Base-by-base conservation (phyloP, 2,888 invertebrate species). In the Phengaris alcon region DNA sequence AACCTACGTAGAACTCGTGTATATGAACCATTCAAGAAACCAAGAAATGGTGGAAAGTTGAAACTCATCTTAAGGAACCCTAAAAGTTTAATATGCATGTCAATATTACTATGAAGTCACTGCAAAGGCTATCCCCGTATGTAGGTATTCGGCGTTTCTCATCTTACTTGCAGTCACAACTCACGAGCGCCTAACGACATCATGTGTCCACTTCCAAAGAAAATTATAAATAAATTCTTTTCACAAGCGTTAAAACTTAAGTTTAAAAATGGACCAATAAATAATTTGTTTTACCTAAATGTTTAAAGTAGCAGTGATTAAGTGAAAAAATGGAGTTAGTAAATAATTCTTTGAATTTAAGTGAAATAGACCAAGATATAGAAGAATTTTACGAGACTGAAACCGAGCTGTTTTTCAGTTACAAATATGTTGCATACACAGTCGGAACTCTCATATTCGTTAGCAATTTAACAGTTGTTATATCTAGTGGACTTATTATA, bases 401-500 rank as follows among this genome's bases (percentile, higher is more conserved):
- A 77, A 86, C 82, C 72, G 88, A 94, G 75, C 93, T 91, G 79
- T 83, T 94, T 77, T 82, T 88, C 76, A 82, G 93, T 54, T 95
- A 95, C 81, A 94, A 93, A 82, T 87, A 93, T 69, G 87, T 95
- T 54, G 94, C 95, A 48, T 95, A 95, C 75, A 80, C 94, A 13
- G 84, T 95, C 70, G 95, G 94, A 7, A 85, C 88, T 3, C 80
- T 95, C 15, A 95, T 95, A 68, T 94, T 95, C 74, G 79, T 94
- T 46, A 88, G 95, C 76, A 96, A 96, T 85, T 84, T 95, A 52
- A 90, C 93, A 7, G 95, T 95, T n/a, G 95, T 95, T 13, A 86
- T 95, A 75, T 95, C 95, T n/a, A 95, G 95, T 84, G 95, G 95
- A 75, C 86, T 95, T 3, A 94, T 95, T 80, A 87, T 95, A 48